Base-by-base conservation (phyloP, 2,888 invertebrate species). In the Dolichomitus sp. region DNA sequence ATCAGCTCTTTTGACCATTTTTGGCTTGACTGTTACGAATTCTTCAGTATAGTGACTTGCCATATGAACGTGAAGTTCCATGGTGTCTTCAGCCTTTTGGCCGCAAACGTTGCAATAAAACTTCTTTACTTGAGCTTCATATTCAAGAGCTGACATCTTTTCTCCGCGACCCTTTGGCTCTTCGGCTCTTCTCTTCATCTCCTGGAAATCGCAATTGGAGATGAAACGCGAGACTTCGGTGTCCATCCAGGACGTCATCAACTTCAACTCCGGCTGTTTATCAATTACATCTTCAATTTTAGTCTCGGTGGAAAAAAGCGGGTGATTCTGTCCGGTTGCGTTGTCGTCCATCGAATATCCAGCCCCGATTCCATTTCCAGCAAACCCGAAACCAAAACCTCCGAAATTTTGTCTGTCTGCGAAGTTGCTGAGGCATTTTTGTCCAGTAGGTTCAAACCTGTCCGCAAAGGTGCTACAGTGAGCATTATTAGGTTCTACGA, bases 1-100 rank as follows among this genome's bases (percentile, higher is more conserved):
- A 11, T 14, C 27, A 7, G n/a, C 33, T 14, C 5, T 17, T 14
- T 33, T 42, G 6, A 0, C 17, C 1, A 2, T 23, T 17, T 37
- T 1, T 54, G 14, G 6, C n/a, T 33, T 14, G 14, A 1, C n/a
- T 23, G 6, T 12, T 4, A 17, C 23, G 42, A 40, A 65, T n/a
- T 69, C 65, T 5, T 63, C 40, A 40, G 11, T 17, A 45, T 75
- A 78, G 48, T 84, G 84, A 14, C 37, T 45, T 19, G 81, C 73
- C 65, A 76, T 73, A 70, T 84, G 84, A 12, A 59, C 45, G 48
- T 81, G 81, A 27, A 79, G 65, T 19, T 19, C 4, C 11, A 14
- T 61, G 2, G 12, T 6, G 6, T 23, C 11, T 6, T 5, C 11
- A 0, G 68, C 45, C 2, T 0, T 4, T 4, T 3, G 1, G 4